Evolutionary conservation across 2,797 vertebrate species (phyloP), one percentile per base, ranked within the genome.

Genomic region (Streptopelia turtur): DNA sequence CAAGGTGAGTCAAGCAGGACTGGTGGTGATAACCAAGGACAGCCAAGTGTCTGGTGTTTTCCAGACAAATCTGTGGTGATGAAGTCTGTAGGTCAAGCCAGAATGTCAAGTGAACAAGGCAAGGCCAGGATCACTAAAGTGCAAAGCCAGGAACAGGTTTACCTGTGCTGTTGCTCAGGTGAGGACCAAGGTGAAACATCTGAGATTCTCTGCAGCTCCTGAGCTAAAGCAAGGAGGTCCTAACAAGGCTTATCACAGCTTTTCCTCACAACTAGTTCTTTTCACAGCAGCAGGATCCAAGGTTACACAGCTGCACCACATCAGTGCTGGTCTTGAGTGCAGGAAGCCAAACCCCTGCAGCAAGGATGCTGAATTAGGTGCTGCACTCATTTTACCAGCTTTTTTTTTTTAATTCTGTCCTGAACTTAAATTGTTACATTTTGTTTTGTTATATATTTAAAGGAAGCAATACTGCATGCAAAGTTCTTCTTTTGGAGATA

Each of bases 311-410:
- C 15, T 72, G 6, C 9, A 11, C 4, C 43, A 13, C 8, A 6
- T 64, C 9, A 75, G 28, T 78, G 3, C 5, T 45, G 17, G 8
- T 23, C 20, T 63, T 35, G 11, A 49, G 9, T 18, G 10, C 3
- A 41, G 18, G 11, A 23, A 56, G 28, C 2, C 3, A 31, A 70
- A 66, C 1, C 1, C 4, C 9, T 47, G 17, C 11, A 81, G 20
- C 30, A 78, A 77, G 8, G 17, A 23, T 55, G 16, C 50, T 47
- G 30, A 57, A 5, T 81, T 56, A 47, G 4, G 10, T 33, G 8
- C 17, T 49, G 13, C 5, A 4, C 5, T 52, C 1, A 6, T 27
- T 9, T 84, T n/a, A 16, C 2, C 18, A 6, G 3, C 3, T 3
- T 20, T 66, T 37, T 39, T 39, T 49, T 52, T 28, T 41, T 23